These are phyloP conservation scores for Xiphophorus birchmanni DNA, from an alignment of 2,797 vertebrate species.

Conservation along the genomic window DNA sequence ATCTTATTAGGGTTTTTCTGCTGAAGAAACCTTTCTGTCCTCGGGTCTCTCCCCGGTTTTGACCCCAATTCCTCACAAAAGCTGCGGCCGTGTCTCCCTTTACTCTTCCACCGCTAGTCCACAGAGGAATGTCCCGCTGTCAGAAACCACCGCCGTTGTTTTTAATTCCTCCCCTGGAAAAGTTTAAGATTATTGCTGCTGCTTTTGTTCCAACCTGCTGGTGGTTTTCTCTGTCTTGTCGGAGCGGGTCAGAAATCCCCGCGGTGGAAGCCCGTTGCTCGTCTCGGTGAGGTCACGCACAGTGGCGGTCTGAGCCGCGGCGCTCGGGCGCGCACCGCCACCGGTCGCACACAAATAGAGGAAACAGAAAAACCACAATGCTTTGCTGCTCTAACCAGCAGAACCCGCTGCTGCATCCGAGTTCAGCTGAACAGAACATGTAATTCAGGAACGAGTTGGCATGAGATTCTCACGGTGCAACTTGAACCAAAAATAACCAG, in stretches of 20 bases:
- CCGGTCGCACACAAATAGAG: constrained; percentile 74
- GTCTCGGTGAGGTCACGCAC: constrained; percentile 61
- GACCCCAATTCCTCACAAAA: constrained; percentile 67
- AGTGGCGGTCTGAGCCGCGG: constrained; percentile 66
- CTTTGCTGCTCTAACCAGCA: constrained; percentile 46
- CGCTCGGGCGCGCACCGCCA: constrained; percentile 65
- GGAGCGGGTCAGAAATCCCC: constrained; percentile 53
- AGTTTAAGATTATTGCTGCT: constrained; percentile 29
- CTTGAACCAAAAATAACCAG: neutral
- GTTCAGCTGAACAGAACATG: constrained; percentile 1
- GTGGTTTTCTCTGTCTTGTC: constrained; percentile 9
- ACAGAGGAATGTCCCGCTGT: constrained; percentile 76
- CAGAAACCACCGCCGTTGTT: constrained; percentile 54
- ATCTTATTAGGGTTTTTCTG: constrained; percentile 12
- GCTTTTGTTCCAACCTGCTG: neutral
- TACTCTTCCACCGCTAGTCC: constrained; percentile 73
- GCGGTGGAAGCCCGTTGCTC: constrained; percentile 49
- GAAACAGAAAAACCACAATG: constrained; percentile 70
- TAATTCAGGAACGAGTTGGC: neutral
- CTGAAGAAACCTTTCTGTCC: constrained; percentile 33
- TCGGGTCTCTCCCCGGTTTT: constrained; percentile 41
- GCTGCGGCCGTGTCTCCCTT: constrained; percentile 45
- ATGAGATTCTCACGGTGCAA: neutral
- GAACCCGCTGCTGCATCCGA: constrained; percentile 34
- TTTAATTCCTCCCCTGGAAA: constrained; percentile 7